These are phyloP conservation scores for Chamaea fasciata DNA, from an alignment of 2,113 vertebrate genomes.

Conservation along the genomic window DNA sequence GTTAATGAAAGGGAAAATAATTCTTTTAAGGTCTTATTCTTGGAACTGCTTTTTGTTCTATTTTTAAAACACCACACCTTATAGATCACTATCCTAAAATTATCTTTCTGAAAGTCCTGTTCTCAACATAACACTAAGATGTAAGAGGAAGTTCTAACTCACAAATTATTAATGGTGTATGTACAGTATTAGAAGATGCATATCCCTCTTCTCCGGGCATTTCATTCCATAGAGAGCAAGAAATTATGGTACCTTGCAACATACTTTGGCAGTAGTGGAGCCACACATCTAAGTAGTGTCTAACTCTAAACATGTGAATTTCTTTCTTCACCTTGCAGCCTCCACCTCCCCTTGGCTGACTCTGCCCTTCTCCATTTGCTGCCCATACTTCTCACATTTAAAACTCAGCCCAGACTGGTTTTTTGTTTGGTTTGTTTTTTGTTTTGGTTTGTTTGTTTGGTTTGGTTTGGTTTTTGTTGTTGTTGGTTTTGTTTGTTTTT, in stretches of 20 bases:
- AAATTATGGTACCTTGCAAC: not conserved
- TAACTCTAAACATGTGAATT: not conserved
- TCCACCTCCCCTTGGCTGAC: not conserved
- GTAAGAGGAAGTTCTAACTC: not conserved
- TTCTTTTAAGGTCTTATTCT: not conserved
- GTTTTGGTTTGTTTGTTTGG: too few species aligned
- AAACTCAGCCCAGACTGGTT: not conserved
- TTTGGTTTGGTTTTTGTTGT: too few species aligned
- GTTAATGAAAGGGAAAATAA: not conserved
- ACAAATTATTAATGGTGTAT: not conserved
- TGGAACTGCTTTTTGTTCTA: constrained; percentile 8
- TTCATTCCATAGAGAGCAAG: not conserved
- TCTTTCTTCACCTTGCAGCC: not conserved
- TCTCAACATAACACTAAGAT: not conserved
- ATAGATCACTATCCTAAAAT: constrained; percentile 11
- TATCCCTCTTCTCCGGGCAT: not conserved
- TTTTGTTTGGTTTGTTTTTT: too few species aligned
- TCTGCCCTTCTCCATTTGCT: not conserved
- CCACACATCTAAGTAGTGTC: not conserved
- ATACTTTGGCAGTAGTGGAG: not conserved
- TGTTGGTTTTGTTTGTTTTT: too few species aligned
- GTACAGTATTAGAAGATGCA: not conserved
- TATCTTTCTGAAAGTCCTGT: not conserved
- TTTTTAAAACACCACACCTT: constrained; percentile 5
- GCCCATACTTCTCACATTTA: not conserved